phyloP scores from a whole-genome alignment of 2,113 vertebrate genomes.

The Neogale vison region DNA sequence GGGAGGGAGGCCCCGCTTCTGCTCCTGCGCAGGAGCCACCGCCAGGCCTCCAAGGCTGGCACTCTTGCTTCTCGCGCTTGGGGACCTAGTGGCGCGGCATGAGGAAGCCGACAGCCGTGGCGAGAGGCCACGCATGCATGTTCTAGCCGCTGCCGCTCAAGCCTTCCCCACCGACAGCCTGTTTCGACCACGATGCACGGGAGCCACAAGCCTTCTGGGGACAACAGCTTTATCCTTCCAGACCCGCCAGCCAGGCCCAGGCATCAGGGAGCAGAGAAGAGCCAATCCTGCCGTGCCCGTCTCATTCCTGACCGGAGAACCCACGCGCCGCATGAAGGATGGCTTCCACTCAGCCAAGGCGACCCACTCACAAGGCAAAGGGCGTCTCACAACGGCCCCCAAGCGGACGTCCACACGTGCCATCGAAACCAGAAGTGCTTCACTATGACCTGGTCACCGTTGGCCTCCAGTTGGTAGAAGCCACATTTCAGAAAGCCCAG shows the following conservation, averaged over 20 bases:
- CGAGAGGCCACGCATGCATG: rapidly evolving
- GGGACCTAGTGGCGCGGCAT: rapidly evolving
- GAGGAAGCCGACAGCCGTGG: rapidly evolving
- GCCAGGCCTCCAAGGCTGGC: neutral
- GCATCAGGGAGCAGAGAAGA: too few species aligned
- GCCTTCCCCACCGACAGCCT: neutral
- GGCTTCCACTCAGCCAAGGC: neutral
- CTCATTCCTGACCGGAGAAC: neutral
- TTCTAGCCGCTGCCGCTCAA: too few species aligned
- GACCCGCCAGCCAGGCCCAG: neutral
- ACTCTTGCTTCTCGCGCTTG: neutral
- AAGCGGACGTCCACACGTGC: rapidly evolving
- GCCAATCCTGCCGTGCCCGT: neutral
- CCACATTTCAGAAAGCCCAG: neutral
- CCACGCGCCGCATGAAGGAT: rapidly evolving
- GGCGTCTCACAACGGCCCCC: neutral
- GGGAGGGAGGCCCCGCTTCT: neutral
- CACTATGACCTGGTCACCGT: neutral
- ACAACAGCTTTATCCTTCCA: neutral
- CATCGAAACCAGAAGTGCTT: rapidly evolving
- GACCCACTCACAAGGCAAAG: neutral
- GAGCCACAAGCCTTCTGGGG: neutral
- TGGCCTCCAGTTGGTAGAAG: neutral
- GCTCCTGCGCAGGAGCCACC: neutral
- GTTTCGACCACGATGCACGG: rapidly evolving